phyloP scores from a whole-genome alignment of 2,888 invertebrate species.

The Cosmorhoe ocellata region DNA sequence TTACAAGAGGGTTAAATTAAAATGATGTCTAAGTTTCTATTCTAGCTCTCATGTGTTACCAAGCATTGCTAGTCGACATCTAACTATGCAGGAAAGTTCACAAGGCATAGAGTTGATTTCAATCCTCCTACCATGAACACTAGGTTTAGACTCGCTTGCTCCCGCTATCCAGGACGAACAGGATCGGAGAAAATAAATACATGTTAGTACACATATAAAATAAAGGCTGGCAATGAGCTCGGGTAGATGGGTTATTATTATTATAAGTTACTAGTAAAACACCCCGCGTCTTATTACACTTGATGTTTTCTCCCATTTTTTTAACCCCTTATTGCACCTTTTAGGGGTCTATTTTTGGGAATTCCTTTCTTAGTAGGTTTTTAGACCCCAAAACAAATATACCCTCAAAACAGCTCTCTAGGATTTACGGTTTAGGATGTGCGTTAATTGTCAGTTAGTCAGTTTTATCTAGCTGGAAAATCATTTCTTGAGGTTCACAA shows the following conservation, averaged over 20 bases:
- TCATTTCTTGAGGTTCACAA: no score
- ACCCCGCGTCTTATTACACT: no score
- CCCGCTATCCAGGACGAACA: slow-evolving; percentile 72
- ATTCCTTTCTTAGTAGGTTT: no score
- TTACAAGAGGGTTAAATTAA: slow-evolving; percentile 14
- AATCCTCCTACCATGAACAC: slow-evolving; percentile 79
- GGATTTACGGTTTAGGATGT: no score
- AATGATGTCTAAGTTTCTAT: slow-evolving; percentile 4
- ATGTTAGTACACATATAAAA: slow-evolving; percentile 56
- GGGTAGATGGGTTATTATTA: neutral
- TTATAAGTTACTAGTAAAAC: no score
- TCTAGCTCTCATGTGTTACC: slow-evolving; percentile 24
- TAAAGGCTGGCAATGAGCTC: slow-evolving; percentile 22
- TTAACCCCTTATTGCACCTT: no score
- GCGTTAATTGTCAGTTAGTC: no score
- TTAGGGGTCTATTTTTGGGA: no score
- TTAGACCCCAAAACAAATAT: no score
- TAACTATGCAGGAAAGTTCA: slow-evolving; percentile 39
- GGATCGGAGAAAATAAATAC: slow-evolving; percentile 74
- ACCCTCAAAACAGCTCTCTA: no score
- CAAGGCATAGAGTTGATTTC: slow-evolving; percentile 53
- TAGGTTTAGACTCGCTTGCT: slow-evolving; percentile 75
- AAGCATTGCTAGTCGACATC: slow-evolving; percentile 22
- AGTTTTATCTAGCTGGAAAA: no score
- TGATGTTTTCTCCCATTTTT: no score